Base-by-base conservation (phyloP, 2,797 vertebrate species). In the Dicrostonyx torquatus region DNA sequence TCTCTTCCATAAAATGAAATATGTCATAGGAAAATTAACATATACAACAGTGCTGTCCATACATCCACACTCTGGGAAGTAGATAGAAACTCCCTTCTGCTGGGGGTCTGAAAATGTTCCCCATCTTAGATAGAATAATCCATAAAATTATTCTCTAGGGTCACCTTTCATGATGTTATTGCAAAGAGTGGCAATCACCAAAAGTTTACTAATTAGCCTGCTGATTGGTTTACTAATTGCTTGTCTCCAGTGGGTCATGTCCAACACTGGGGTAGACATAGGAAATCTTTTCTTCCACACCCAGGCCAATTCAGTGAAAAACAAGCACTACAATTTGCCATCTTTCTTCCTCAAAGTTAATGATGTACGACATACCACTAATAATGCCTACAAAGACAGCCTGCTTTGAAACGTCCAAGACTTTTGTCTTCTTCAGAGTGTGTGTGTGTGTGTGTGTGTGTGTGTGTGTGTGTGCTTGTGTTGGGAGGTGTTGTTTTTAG, bases 381-480 rank as follows among this genome's bases (percentile, higher is more conserved):
- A 93, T 94, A 72, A 58, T n/a, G 87, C 96, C 72, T 31, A n/a
- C 87, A 26, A 78, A 89, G 17, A 89, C 2, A 78, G n/a, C 66
- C 64, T 55, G 24, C 20, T 95, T 73, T 84, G 31, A 96, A 89
- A 92, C 85, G 18, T 70, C 64, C 64, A 89, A 91, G 12, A 11
- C 2, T 80, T 94, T 66, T 24, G 17, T 4, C 34, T 58, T 55
- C 50, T 43, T 6, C n/a, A 5, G 29, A 53, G 43, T 29, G 12
- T 14, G 5, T 62, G 58, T 60, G 9, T 26, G 55, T 58, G 20
- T 58, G 55, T 22, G 55, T 58, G 53, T 55, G 17, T 20, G 55
- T 22, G 55, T 20, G 53, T 18, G 53, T 50, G 14, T 55, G 53
- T 17, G n/a, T n/a, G n/a, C n/a, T n/a, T n/a, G n/a, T n/a, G n/a